A percentile compares a stretch with the other conserved stretches of the same genome.
Conservation (phyloP, 2,797 vertebrate species). For the Brotula barbata region DNA sequence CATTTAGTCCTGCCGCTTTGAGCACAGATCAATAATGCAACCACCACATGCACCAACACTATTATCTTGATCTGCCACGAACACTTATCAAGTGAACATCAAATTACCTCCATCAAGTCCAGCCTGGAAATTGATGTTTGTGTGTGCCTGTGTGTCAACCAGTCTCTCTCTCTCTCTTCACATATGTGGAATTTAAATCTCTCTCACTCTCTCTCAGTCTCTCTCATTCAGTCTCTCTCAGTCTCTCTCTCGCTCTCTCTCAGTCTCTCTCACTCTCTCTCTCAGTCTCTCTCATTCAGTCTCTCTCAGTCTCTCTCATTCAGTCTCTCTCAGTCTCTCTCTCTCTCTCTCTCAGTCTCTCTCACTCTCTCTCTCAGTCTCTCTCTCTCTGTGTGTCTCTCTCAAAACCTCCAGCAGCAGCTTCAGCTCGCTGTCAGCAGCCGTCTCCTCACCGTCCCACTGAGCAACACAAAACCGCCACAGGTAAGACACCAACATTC, state of each 20-base stretch:
- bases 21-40: slow-evolving; percentile 31
- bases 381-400: slow-evolving; percentile 16
- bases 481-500: no score
- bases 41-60: background rate
- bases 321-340: slow-evolving; percentile 8
- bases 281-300: slow-evolving; percentile 5
- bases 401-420: slow-evolving; percentile 48
- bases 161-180: slow-evolving; percentile 36
- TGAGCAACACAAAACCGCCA: no score
- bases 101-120: slow-evolving; percentile 31
- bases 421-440: slow-evolving; percentile 39
- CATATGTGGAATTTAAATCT: no score
- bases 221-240: no score
- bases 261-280: slow-evolving; percentile 16
- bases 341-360: slow-evolving; percentile 7
- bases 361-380: slow-evolving; percentile 10
- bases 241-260: slow-evolving; percentile 13
- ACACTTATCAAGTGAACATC: slow-evolving; percentile 35
- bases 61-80: slow-evolving; percentile 5
- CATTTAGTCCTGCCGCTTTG: slow-evolving; percentile 12
- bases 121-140: slow-evolving; percentile 37
- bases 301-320: slow-evolving; percentile 24
- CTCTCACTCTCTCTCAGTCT: slow-evolving; percentile 41
- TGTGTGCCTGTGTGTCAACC: slow-evolving; percentile 11
- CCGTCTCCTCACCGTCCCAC: background rate